Evolutionary conservation across 1,140 invertebrate species (phyloP).

Genomic region (Cylas formicarius): DNA sequence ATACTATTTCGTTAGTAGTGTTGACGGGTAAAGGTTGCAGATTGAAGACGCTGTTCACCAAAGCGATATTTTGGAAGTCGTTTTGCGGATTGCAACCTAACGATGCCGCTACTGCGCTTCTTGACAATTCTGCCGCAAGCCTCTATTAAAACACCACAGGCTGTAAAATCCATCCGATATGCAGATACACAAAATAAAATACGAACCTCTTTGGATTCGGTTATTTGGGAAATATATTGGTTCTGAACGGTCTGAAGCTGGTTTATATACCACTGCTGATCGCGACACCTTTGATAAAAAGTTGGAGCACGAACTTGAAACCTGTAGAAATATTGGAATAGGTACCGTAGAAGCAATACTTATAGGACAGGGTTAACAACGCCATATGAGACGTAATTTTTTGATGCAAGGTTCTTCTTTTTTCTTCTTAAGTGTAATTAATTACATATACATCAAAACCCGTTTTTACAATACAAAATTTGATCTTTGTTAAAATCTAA

Average conservation of each 20-base stretch:
- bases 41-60: slow-evolving; percentile 32
- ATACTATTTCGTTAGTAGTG: slow-evolving; percentile 10
- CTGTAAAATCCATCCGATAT: slow-evolving; percentile 34
- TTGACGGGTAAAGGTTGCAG: slow-evolving; percentile 11
- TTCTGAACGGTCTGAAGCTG: slow-evolving; percentile 74
- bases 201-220: slow-evolving; percentile 74
- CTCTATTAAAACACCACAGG: slow-evolving; percentile 40
- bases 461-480: slow-evolving; percentile 9
- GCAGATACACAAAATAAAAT: slow-evolving; percentile 14
- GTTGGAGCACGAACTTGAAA: slow-evolving; percentile 91
- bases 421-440: no score
- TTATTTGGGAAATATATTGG: slow-evolving; percentile 73
- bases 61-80: slow-evolving; percentile 23
- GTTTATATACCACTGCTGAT: slow-evolving; percentile 91
- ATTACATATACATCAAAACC: no score
- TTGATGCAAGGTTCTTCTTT: no score
- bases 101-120: slow-evolving; percentile 53
- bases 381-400: no score
- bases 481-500: neutral
- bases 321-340: no score
- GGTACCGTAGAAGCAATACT: no score
- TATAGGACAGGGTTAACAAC: no score
- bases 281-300: slow-evolving; percentile 86
- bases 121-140: slow-evolving; percentile 63
- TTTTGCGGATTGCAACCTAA: slow-evolving; percentile 37